Evolutionary conservation across 2,797 vertebrate species (phyloP).

Genomic region (Choloepus didactylus): DNA sequence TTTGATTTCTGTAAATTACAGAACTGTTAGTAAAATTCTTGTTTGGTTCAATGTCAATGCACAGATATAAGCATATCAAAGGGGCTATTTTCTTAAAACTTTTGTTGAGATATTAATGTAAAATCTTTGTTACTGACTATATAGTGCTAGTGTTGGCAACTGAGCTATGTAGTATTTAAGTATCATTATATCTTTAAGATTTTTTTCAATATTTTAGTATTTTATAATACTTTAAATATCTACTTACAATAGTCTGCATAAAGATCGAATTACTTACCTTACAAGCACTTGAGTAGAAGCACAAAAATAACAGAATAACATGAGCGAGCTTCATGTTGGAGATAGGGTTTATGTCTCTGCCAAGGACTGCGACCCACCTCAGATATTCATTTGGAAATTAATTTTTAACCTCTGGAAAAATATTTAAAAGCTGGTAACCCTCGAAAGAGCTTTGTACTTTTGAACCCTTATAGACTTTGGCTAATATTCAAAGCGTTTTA

Average conservation of each 20-base stretch:
- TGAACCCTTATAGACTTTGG: constrained; percentile 65
- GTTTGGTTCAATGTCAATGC: neutral
- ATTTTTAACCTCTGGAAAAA: constrained; percentile 90
- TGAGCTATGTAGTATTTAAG: neutral
- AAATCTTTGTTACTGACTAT: neutral
- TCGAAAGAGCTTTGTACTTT: constrained; percentile 71
- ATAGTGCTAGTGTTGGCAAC: neutral
- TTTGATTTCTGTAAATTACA: constrained; percentile 24
- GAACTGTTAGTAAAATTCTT: constrained; percentile 11
- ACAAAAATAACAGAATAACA: constrained; percentile 75
- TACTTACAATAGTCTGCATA: constrained; percentile 6
- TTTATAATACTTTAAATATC: constrained; percentile 14
- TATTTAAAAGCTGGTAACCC: constrained; percentile 79
- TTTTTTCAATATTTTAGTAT: constrained; percentile 4
- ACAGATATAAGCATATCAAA: neutral
- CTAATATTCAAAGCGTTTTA: constrained; percentile 68
- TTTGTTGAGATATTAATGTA: constrained; percentile 13
- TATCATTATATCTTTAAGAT: constrained; percentile 1
- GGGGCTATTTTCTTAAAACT: constrained; percentile 17
- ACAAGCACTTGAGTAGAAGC: constrained; percentile 70
- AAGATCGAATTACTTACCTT: constrained; percentile 73
- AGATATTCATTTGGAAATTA: constrained; percentile 83
- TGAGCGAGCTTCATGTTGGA: constrained; percentile 84
- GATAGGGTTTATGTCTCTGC: constrained; percentile 25
- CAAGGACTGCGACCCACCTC: constrained; percentile 52